These are phyloP conservation scores for Oncorhynchus mykiss DNA, from an alignment of 2,113 vertebrate genomes.

Conservation along the genomic window DNA sequence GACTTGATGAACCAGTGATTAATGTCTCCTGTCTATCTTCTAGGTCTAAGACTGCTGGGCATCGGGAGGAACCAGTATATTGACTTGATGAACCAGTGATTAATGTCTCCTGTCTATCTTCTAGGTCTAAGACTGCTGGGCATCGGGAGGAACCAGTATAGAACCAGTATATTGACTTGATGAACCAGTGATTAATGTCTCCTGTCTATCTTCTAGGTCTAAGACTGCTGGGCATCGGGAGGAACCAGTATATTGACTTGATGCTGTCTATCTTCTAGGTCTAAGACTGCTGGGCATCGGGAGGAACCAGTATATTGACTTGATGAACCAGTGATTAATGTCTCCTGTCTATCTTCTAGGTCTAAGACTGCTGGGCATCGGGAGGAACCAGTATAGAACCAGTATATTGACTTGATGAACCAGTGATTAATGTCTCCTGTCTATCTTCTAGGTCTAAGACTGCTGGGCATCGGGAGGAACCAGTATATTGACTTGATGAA, in stretches of 20 bases:
- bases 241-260: constrained; percentile 98
- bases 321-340: constrained; percentile 99
- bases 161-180: constrained; percentile 98
- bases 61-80: constrained; percentile 99
- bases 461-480: constrained; percentile 97
- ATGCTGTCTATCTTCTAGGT: constrained; percentile 81
- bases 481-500: constrained; percentile 99
- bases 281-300: constrained; percentile 95
- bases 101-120: no score
- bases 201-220: constrained; percentile 76
- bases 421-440: constrained; percentile 72
- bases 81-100: constrained; percentile 99
- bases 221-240: constrained; percentile 94
- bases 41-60: constrained; percentile 94
- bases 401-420: constrained; percentile 99
- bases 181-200: constrained; percentile 85
- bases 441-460: constrained; percentile 83
- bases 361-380: no score
- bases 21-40: constrained; percentile 4
- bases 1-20: constrained; percentile 97
- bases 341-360: no score
- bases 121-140: no score
- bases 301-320: constrained; percentile 98
- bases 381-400: no score
- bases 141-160: no score